These are phyloP conservation scores for Drosophila picticornis DNA, from an alignment of 2,888 invertebrate genomes.

Conservation along the genomic window DNA sequence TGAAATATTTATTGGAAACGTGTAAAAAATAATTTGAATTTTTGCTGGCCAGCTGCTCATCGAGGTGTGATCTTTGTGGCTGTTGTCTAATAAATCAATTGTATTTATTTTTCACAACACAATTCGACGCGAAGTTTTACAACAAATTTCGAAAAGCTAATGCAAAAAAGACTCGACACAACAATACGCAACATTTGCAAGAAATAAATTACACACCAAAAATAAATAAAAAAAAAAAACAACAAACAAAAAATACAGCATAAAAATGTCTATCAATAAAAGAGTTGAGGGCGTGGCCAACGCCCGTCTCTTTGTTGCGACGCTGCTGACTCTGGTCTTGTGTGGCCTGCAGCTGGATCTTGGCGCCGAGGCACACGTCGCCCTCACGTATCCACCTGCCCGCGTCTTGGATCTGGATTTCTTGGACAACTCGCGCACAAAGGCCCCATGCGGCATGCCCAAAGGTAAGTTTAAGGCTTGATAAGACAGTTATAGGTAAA, in stretches of 20 bases:
- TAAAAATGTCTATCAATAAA: slow-evolving; percentile 60
- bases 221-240: background rate
- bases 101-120: slow-evolving; percentile 14
- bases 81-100: slow-evolving; percentile 23
- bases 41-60: slow-evolving; percentile 19
- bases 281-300: slow-evolving; percentile 38
- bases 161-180: slow-evolving; percentile 23
- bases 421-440: slow-evolving; percentile 95
- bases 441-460: slow-evolving; percentile 97
- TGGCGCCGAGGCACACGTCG: slow-evolving; percentile 88
- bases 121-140: slow-evolving; percentile 6
- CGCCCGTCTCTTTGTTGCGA: slow-evolving; percentile 8
- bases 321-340: slow-evolving; percentile 40
- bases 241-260: background rate
- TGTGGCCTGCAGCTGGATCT: slow-evolving; percentile 43
- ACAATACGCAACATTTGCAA: slow-evolving; percentile 34
- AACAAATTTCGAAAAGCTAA: slow-evolving; percentile 15
- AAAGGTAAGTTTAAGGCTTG: slow-evolving; percentile 89
- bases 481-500: slow-evolving; percentile 22
- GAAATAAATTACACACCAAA: slow-evolving; percentile 38
- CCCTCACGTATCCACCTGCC: slow-evolving; percentile 95
- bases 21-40: slow-evolving; percentile 2
- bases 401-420: slow-evolving; percentile 96
- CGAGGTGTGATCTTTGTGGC: slow-evolving; percentile 21
- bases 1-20: slow-evolving; percentile 10